phyloP scores from a whole-genome alignment of 2,888 invertebrate genomes.

The Cerceris ruficornis region DNA sequence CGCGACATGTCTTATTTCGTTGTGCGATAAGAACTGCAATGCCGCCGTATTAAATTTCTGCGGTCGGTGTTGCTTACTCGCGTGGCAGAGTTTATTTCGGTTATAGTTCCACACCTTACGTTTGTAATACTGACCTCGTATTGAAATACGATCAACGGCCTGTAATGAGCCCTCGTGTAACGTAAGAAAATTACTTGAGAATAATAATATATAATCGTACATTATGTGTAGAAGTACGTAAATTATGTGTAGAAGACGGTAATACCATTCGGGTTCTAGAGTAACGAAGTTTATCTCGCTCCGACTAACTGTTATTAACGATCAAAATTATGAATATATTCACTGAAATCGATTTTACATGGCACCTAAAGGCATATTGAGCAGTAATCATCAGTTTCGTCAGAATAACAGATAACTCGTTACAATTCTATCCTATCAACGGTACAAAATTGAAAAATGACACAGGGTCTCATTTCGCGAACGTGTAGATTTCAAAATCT shows the following conservation, averaged over 20 bases:
- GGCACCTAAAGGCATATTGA: too few species aligned
- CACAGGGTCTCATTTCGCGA: too few species aligned
- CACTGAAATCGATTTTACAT: too few species aligned
- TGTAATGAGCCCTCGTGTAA: slow-evolving; percentile 16
- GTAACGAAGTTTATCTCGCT: too few species aligned
- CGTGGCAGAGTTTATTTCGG: slow-evolving; percentile 29
- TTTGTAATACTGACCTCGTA: slow-evolving; percentile 32
- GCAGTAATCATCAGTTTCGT: not conserved
- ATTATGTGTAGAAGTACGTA: slow-evolving; percentile 6
- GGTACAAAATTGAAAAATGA: too few species aligned
- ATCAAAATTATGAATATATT: too few species aligned
- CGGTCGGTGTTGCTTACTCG: slow-evolving; percentile 19
- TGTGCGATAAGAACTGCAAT: slow-evolving; percentile 40
- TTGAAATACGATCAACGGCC: slow-evolving; percentile 1
- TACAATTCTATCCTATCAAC: too few species aligned
- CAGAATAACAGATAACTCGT: not conserved
- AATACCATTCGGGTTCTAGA: too few species aligned
- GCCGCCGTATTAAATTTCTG: slow-evolving; percentile 37
- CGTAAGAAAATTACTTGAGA: slow-evolving; percentile 21
- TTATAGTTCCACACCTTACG: slow-evolving; percentile 5
- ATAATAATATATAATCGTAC: slow-evolving; percentile 6
- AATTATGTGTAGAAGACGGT: slow-evolving; percentile 4
- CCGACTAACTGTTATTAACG: too few species aligned
- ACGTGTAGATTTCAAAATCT: too few species aligned
- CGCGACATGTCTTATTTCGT: slow-evolving; percentile 26